phyloP scores from a whole-genome alignment of 2,113 vertebrate species.

The Cebidichthys violaceus region DNA sequence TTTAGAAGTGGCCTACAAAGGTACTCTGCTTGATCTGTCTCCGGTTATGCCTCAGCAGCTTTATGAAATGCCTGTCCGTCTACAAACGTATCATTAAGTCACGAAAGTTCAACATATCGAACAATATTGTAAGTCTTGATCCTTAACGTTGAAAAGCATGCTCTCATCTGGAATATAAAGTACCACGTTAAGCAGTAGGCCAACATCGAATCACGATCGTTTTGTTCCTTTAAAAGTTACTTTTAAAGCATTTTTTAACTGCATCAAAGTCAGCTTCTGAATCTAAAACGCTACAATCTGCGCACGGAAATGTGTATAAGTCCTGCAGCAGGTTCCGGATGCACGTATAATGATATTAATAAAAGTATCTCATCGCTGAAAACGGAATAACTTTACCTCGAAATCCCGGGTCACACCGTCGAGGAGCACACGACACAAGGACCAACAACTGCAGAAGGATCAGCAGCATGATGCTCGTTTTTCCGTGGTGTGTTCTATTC shows the following conservation, averaged over 20 bases:
- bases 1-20: constrained; percentile 23
- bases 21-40: background rate
- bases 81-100: background rate
- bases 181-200: background rate
- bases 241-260: background rate
- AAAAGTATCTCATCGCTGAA: background rate
- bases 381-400: constrained; percentile 81
- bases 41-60: constrained; percentile 13
- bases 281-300: background rate
- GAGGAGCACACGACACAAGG: constrained; percentile 52
- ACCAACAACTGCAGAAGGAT: constrained; percentile 62
- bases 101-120: background rate
- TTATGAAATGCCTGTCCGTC: constrained; percentile 31
- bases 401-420: constrained; percentile 78
- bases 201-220: background rate
- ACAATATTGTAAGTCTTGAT: background rate
- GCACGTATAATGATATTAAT: background rate
- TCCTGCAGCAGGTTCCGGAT: constrained; percentile 21
- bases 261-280: background rate
- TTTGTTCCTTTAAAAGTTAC: background rate
- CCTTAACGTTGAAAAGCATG: background rate
- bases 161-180: constrained; percentile 5
- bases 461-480: constrained; percentile 66
- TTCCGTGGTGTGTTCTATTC: constrained; percentile 39
- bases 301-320: background rate